Conservation (phyloP, 2,888 invertebrate species). For the Volucella inanis region DNA sequence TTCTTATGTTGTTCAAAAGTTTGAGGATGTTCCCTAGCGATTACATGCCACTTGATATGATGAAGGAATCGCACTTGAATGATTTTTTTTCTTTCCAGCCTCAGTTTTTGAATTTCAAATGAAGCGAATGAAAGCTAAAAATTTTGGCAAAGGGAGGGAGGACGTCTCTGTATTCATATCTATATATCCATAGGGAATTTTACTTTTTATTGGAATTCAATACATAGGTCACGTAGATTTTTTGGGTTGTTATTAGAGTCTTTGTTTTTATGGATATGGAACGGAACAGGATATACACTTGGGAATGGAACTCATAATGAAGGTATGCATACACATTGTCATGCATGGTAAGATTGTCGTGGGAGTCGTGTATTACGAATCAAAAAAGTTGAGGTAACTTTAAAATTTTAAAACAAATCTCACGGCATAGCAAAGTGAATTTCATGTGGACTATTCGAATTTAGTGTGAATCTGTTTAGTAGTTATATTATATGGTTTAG, state of each 20-base stretch:
- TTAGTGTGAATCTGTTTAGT: too few species aligned
- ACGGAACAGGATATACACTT: conserved; percentile 3
- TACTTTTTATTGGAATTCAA: conserved; percentile 8
- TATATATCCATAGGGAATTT: conserved; percentile 15
- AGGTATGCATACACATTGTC: conserved; percentile 9
- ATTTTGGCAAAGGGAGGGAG: not conserved
- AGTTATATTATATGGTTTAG: too few species aligned
- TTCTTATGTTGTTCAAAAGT: conserved; percentile 42
- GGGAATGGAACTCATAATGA: conserved; percentile 42
- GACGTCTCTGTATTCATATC: not conserved
- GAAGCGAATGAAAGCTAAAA: not conserved
- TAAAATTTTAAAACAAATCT: conserved; percentile 3
- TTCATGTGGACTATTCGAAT: too few species aligned
- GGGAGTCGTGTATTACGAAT: conserved; percentile 17
- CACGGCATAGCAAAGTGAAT: too few species aligned
- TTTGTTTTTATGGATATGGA: conserved; percentile 6
- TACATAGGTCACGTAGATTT: conserved; percentile 37
- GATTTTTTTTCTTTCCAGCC: not conserved
- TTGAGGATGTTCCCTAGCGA: conserved; percentile 47
- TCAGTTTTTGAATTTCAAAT: conserved; percentile 12
- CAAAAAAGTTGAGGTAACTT: not conserved
- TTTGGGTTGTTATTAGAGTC: not conserved
- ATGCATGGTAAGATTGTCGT: conserved; percentile 4
- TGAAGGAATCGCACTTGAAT: conserved; percentile 41
- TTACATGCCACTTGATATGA: conserved; percentile 59